Evolutionary conservation across 2,113 vertebrate genomes (phyloP), one percentile per base, ranked within the genome.

Genomic region (Willisornis vidua): DNA sequence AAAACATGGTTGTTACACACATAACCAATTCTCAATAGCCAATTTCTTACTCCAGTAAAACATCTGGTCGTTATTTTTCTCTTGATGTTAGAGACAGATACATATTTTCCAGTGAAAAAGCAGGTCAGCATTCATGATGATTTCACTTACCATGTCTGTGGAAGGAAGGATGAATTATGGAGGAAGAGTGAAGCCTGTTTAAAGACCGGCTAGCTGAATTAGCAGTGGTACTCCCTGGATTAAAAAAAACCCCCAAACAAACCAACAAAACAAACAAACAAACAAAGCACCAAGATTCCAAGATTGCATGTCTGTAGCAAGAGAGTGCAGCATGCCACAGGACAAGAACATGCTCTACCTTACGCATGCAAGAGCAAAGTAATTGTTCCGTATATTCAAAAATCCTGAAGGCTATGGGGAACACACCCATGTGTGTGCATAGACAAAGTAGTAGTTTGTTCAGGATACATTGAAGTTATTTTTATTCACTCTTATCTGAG

Each of bases 311-410:
- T 26, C 35, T 2, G 0, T 58, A 43, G 12, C 14, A 83, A 65
- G 49, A 84, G 6, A 31, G 5, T 3, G 4, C 39, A 84, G 5
- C 19, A 19, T 74, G 29, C 17, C 33, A 46, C 41, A 66, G 41
- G 28, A 51, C 11, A 55, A 46, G 45, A 41, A 35, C 18, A 6
- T 3, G 3, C 14, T 73, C 7, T 75, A n/a, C 41, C 13, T 73
- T 35, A 19, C 4, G 22, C 0, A 0, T 67, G 20, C 19, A 72
- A 52, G 14, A 66, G 12, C 1, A 3, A 54, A 71, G 26, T 14
- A 52, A 45, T 37, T 35, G 10, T 41, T 78, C 28, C 59, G 6
- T 28, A 15, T 35, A 33, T 67, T 66, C 5, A 11, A 8, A 72
- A 93, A 57, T 76, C n/a, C 31, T 39, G 41, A 73, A 51, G 23